phyloP scores from a whole-genome alignment of 2,888 invertebrate species.

The Cosmia pyralina region DNA sequence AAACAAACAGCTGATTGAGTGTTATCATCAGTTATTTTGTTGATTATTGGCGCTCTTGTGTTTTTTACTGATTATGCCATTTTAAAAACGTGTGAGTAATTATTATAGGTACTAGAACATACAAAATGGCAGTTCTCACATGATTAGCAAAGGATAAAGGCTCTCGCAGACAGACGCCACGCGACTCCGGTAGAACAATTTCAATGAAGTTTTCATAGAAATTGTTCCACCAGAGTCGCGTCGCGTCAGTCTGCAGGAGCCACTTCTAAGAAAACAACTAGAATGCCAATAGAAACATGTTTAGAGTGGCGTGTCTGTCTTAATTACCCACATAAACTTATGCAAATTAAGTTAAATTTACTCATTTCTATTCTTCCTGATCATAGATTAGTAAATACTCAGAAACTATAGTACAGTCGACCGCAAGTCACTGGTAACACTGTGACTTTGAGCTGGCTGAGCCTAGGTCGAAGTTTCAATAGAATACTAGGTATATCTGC shows the following conservation, averaged over 20 bases:
- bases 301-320: neutral
- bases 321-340: slow-evolving; percentile 15
- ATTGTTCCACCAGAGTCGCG: no score
- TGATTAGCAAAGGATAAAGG: slow-evolving; percentile 4
- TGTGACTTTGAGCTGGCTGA: neutral
- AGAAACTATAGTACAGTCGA: slow-evolving; percentile 8
- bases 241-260: no score
- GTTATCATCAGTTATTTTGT: slow-evolving; percentile 11
- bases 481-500: neutral
- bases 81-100: slow-evolving; percentile 1
- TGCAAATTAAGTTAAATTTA: slow-evolving; percentile 18
- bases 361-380: slow-evolving; percentile 31
- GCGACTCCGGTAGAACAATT: no score
- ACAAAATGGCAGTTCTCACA: neutral
- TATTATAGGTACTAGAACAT: slow-evolving; percentile 12
- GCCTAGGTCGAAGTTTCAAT: neutral
- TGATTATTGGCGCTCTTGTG: neutral
- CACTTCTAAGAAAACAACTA: no score
- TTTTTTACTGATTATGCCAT: slow-evolving; percentile 6
- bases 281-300: no score
- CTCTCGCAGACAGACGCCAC: no score
- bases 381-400: slow-evolving; percentile 11
- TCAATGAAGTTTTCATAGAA: no score
- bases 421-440: no score
- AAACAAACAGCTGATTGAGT: slow-evolving; percentile 26